A percentile compares a stretch with the other conserved stretches of the same genome.
phyloP scores from a whole-genome alignment of 23 tunicate genomes.

The Corella eumyota region DNA sequence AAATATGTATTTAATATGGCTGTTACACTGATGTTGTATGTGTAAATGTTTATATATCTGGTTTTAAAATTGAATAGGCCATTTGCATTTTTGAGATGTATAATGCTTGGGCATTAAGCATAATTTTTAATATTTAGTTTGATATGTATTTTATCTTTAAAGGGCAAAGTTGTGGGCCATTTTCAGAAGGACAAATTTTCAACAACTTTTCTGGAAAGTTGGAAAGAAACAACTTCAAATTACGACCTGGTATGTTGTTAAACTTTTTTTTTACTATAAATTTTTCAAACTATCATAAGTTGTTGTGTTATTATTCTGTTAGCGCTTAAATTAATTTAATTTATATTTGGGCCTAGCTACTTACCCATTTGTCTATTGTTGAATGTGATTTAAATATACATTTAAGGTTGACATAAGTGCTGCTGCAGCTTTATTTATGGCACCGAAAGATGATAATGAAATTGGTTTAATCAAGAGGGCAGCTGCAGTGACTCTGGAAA shows the following conservation, averaged over 20 bases:
- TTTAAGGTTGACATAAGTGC: conserved; percentile 71
- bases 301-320: too few relatives aligned
- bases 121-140: too few relatives aligned
- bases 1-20: conserved; percentile 1
- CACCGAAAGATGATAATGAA: conserved; percentile 92
- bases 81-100: not conserved
- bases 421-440: conserved; percentile 46
- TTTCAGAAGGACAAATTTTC: conserved; percentile 92
- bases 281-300: too few relatives aligned
- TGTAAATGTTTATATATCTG: not conserved
- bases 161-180: conserved; percentile 83
- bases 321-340: not conserved
- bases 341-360: too few relatives aligned
- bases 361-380: too few relatives aligned
- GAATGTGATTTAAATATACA: too few relatives aligned
- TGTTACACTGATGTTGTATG: not conserved
- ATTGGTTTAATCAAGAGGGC: conserved; percentile 57
- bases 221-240: conserved; percentile 38
- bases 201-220: conserved; percentile 74
- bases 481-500: conserved; percentile 69
- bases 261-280: not conserved
- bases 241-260: conserved; percentile 44
- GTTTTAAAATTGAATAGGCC: too few relatives aligned
- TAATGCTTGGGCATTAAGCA: not conserved
- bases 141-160: too few relatives aligned